These are phyloP conservation scores for Nasonia oneida DNA, from an alignment of 2,888 invertebrate species.

Conservation along the genomic window DNA sequence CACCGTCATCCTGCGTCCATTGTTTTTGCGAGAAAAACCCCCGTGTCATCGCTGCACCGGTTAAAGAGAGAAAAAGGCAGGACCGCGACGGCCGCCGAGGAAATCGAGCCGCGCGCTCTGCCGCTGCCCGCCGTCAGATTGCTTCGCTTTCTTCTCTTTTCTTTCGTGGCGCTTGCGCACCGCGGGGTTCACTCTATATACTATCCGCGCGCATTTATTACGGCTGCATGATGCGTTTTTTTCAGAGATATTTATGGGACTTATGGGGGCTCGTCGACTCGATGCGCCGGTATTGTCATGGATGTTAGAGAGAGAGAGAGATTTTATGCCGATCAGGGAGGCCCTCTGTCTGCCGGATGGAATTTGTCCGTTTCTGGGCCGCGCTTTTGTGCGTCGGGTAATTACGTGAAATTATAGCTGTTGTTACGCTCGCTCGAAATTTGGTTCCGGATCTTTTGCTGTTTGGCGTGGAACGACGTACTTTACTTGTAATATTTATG, in stretches of 20 bases:
- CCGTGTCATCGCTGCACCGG: constrained; percentile 70
- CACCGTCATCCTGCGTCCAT: constrained; percentile 72
- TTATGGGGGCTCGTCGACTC: constrained; percentile 4
- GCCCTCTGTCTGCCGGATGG: neutral
- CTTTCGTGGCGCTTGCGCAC: constrained; percentile 63
- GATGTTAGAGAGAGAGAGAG: neutral
- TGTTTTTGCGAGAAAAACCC: constrained; percentile 75
- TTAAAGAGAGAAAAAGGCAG: constrained; percentile 59
- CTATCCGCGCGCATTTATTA: constrained; percentile 48
- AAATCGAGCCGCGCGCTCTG: constrained; percentile 29
- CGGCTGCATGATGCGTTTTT: constrained; percentile 47
- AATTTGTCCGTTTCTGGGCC: neutral
- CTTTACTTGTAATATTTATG: neutral
- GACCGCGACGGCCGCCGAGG: constrained; percentile 42
- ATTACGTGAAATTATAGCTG: neutral
- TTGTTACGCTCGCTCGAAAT: neutral
- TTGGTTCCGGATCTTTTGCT: neutral
- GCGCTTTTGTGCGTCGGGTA: neutral
- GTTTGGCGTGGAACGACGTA: neutral
- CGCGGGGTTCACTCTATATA: constrained; percentile 54
- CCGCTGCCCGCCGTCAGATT: neutral
- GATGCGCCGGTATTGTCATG: neutral
- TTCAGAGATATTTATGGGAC: constrained; percentile 54
- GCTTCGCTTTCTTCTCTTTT: constrained; percentile 62
- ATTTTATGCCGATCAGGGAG: constrained; percentile 50